Evolutionary conservation across 2,113 vertebrate species (phyloP).

Genomic region (Zootoca vivipara): DNA sequence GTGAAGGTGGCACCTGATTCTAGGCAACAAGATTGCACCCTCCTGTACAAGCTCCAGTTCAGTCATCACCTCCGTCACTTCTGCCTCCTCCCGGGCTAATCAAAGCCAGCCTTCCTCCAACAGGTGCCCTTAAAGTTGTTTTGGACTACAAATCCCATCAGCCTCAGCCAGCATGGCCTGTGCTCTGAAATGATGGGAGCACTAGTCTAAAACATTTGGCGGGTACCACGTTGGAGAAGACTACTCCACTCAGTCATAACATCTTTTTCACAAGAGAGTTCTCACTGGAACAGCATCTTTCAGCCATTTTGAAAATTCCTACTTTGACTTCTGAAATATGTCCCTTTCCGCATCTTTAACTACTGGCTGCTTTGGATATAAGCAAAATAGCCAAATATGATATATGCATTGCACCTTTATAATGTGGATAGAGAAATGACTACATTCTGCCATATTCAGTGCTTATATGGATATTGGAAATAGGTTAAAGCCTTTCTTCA

Average conservation of each 20-base stretch:
- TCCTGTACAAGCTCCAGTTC: background rate
- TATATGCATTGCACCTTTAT: background rate
- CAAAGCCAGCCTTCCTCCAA: too few relatives aligned
- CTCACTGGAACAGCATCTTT: background rate
- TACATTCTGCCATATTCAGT: background rate
- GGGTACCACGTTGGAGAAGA: background rate
- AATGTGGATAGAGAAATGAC: background rate
- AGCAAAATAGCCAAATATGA: background rate
- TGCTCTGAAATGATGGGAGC: too few relatives aligned
- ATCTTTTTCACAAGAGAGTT: background rate
- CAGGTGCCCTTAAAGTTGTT: too few relatives aligned
- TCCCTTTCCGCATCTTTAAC: background rate
- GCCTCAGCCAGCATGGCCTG: too few relatives aligned
- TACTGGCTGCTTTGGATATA: background rate
- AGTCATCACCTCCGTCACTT: too few relatives aligned
- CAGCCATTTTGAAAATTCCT: background rate
- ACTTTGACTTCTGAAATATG: background rate
- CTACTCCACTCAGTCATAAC: background rate
- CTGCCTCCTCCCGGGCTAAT: too few relatives aligned
- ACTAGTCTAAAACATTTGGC: too few relatives aligned
- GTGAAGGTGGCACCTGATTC: too few relatives aligned
- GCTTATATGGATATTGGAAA: slow-evolving; percentile 20
- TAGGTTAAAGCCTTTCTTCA: slow-evolving; percentile 9
- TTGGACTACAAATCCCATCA: too few relatives aligned
- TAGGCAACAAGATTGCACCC: too few relatives aligned